Percentiles rank a stretch among this genome's conserved stretches.
These are phyloP conservation scores for Morpho helenor DNA, from an alignment of 2,888 invertebrate species.

Conservation along the genomic window DNA sequence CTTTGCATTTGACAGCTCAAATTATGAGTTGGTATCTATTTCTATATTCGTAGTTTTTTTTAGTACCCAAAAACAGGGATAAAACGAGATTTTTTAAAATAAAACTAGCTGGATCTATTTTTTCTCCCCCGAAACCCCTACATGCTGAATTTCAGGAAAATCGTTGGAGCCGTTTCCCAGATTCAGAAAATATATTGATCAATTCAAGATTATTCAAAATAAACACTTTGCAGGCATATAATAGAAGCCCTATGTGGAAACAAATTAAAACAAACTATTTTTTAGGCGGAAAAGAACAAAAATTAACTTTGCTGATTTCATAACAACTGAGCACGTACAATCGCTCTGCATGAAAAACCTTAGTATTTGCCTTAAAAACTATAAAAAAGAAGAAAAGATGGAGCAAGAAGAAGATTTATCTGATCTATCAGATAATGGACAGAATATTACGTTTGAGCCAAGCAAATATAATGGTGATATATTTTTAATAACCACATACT, in stretches of 20 bases:
- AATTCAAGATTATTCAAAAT: no score
- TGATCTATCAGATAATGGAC: constrained; percentile 35
- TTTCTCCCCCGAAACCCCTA: no score
- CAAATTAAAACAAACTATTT: constrained; percentile 14
- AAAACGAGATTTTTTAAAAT: no score
- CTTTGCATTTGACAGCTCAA: no score
- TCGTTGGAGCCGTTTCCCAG: no score
- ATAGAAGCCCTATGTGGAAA: neutral
- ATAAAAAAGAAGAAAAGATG: constrained; percentile 40
- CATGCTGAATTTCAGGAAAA: no score
- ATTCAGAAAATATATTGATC: no score
- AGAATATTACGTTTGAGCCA: constrained; percentile 42
- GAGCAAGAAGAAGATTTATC: constrained; percentile 39
- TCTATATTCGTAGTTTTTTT: no score
- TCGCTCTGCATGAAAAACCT: constrained; percentile 54
- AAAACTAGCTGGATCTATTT: no score
- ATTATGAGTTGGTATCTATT: no score
- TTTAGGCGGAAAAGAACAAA: constrained; percentile 62
- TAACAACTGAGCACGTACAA: constrained; percentile 56
- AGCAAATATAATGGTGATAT: constrained; percentile 68
- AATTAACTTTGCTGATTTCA: constrained; percentile 58
- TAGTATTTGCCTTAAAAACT: constrained; percentile 58
- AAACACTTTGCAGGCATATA: neutral
- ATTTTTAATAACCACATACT: neutral
- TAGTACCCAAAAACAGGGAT: no score